These are phyloP conservation scores for Proterorhinus semilunaris DNA, from an alignment of 2,113 vertebrate genomes.

Conservation along the genomic window DNA sequence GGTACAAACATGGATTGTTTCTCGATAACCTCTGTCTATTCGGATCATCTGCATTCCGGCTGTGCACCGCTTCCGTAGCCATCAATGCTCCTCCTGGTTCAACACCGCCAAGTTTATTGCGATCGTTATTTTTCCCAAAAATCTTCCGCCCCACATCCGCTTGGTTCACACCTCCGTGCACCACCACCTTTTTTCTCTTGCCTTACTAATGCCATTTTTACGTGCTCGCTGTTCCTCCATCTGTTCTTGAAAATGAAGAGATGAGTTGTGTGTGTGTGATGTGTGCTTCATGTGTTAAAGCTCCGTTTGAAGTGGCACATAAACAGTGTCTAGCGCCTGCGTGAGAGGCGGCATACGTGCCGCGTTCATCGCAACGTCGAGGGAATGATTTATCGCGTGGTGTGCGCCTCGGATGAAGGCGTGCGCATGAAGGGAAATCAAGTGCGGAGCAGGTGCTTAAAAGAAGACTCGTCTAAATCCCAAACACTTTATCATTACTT, in stretches of 20 bases:
- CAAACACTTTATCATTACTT: too few species aligned
- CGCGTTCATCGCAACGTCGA: slow-evolving; percentile 10
- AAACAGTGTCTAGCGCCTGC: slow-evolving; percentile 5
- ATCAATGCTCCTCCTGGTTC: slow-evolving; percentile 26
- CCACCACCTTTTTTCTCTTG: slow-evolving; percentile 1
- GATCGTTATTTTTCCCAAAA: too few species aligned
- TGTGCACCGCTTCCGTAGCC: not conserved
- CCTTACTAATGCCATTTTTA: slow-evolving; percentile 53
- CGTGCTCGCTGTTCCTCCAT: slow-evolving; percentile 46
- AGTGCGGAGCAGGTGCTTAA: slow-evolving; percentile 3
- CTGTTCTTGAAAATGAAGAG: slow-evolving; percentile 63
- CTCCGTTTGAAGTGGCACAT: slow-evolving; percentile 1
- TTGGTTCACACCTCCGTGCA: slow-evolving; percentile 11
- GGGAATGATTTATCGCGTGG: slow-evolving; percentile 22
- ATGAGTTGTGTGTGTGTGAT: slow-evolving; percentile 53
- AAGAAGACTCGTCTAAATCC: not conserved
- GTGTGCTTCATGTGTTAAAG: slow-evolving; percentile 50
- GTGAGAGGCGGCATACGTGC: slow-evolving; percentile 3
- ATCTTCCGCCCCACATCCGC: too few species aligned
- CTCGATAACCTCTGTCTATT: slow-evolving; percentile 34
- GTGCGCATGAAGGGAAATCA: slow-evolving; percentile 15
- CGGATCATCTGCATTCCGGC: slow-evolving; percentile 4
- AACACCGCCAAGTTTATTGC: too few species aligned
- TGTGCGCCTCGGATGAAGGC: not conserved
- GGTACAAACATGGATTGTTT: slow-evolving; percentile 34